Evolutionary conservation across 2,113 vertebrate species (phyloP).

Genomic region (Oryzias curvinotus): DNA sequence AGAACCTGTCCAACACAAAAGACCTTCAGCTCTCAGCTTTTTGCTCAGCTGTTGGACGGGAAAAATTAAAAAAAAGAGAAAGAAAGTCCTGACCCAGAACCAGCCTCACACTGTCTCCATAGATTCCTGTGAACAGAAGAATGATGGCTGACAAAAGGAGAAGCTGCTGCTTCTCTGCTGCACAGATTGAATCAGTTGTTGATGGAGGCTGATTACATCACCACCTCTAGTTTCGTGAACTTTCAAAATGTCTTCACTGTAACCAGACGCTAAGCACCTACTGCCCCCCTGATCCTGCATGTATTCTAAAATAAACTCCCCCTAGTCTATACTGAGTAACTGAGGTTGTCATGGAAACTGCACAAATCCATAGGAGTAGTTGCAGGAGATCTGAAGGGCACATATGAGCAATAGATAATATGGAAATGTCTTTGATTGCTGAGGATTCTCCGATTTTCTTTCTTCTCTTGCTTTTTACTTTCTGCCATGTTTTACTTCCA

Average conservation of each 20-base stretch:
- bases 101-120: slow-evolving; percentile 57
- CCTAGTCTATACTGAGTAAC: slow-evolving; percentile 60
- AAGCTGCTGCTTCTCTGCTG: slow-evolving; percentile 20
- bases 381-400: slow-evolving; percentile 40
- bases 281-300: slow-evolving; percentile 26
- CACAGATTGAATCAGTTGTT: slow-evolving; percentile 39
- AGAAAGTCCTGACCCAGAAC: slow-evolving; percentile 54
- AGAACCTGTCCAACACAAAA: no score
- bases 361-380: slow-evolving; percentile 65
- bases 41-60: no score
- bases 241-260: not conserved
- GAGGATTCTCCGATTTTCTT: slow-evolving; percentile 8
- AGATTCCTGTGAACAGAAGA: slow-evolving; percentile 27
- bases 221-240: slow-evolving; percentile 4
- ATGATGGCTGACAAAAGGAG: slow-evolving; percentile 13
- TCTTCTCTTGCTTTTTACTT: not conserved
- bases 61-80: no score
- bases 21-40: no score
- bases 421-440: slow-evolving; percentile 6
- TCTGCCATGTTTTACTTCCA: not conserved
- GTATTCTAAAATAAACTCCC: slow-evolving; percentile 56
- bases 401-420: slow-evolving; percentile 7
- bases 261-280: not conserved
- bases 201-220: slow-evolving; percentile 43
- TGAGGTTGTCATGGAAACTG: slow-evolving; percentile 73